A percentile compares a stretch with the other conserved stretches of the same genome.
Conservation (phyloP, 1,140 invertebrate genomes). For the Acromyrmex echinatior region DNA sequence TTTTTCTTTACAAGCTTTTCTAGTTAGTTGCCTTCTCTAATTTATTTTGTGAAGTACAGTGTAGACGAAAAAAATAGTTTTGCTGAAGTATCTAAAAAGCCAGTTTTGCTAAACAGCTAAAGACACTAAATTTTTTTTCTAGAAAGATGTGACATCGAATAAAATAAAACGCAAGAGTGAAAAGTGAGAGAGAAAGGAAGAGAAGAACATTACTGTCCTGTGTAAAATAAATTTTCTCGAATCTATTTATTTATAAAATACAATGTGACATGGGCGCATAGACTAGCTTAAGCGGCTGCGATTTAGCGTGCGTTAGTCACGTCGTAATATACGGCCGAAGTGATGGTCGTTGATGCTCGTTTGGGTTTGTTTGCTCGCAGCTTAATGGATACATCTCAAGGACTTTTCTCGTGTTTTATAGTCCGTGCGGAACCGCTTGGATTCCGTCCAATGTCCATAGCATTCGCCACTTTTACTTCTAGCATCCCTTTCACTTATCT, state of each 20-base stretch:
- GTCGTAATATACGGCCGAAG: conserved; percentile 73
- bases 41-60: neutral
- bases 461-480: conserved; percentile 69
- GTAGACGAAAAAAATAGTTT: too few relatives aligned
- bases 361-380: conserved; percentile 75
- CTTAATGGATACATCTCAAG: conserved; percentile 78
- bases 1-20: neutral
- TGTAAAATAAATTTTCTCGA: conserved; percentile 51
- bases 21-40: neutral
- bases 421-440: conserved; percentile 71
- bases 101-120: too few relatives aligned
- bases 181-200: neutral
- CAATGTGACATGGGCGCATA: conserved; percentile 70
- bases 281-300: conserved; percentile 56
- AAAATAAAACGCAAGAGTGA: neutral
- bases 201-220: neutral
- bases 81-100: too few relatives aligned
- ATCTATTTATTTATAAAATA: conserved; percentile 79
- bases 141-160: neutral
- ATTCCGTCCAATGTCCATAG: conserved; percentile 70
- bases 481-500: conserved; percentile 15
- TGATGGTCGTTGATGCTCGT: conserved; percentile 73
- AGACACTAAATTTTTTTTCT: too few relatives aligned
- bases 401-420: conserved; percentile 74
- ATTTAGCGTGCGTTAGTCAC: conserved; percentile 74